Percentiles rank a stretch among this genome's conserved stretches.
Evolutionary conservation across 2,113 vertebrate genomes (phyloP).

Genomic region (Laticauda colubrina): DNA sequence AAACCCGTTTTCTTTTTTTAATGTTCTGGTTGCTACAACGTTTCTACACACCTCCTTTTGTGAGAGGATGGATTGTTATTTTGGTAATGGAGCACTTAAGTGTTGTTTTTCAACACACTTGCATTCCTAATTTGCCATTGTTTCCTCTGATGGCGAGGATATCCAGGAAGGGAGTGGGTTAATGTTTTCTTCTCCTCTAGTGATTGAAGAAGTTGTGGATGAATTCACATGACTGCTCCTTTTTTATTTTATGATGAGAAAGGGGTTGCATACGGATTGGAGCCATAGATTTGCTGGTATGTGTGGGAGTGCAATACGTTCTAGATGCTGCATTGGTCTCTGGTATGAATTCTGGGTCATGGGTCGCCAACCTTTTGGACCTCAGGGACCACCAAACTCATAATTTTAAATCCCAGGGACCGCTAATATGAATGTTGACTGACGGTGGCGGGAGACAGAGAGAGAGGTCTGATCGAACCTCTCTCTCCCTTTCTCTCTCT

Average conservation of each 20-base stretch:
- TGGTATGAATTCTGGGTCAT: not conserved
- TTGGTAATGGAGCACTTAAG: not conserved
- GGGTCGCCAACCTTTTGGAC: no score
- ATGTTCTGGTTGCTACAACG: not conserved
- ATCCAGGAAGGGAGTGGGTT: not conserved
- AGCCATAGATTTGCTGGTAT: not conserved
- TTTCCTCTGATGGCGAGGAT: not conserved
- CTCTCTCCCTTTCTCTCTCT: no score
- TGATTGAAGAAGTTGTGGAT: not conserved
- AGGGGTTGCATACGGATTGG: not conserved
- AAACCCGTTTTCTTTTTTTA: not conserved
- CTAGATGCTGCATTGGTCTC: not conserved
- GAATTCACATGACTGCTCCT: not conserved
- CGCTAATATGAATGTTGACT: no score
- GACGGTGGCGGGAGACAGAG: no score
- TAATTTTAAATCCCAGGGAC: no score
- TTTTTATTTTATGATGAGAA: not conserved
- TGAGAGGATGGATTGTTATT: no score
- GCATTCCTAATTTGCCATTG: not conserved
- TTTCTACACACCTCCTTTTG: no score
- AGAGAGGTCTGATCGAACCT: no score
- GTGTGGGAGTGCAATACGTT: not conserved
- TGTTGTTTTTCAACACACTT: not conserved
- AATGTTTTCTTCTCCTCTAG: not conserved
- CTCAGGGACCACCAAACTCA: no score